These are phyloP conservation scores for Felis catus DNA, from an alignment of 2,113 vertebrate species.

Conservation along the genomic window DNA sequence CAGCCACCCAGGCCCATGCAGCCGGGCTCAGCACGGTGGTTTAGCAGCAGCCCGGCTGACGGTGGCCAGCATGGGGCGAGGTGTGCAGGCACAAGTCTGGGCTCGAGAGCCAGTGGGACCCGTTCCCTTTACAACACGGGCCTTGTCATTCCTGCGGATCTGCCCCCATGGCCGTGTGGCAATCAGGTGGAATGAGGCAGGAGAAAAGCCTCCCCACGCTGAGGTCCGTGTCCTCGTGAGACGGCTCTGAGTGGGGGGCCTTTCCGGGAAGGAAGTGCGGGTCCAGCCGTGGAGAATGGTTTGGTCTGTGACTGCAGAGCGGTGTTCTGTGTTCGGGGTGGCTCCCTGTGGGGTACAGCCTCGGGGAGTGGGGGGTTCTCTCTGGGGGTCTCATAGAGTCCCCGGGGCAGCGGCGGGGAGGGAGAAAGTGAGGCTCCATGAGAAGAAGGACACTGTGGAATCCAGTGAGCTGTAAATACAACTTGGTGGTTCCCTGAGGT, in stretches of 20 bases:
- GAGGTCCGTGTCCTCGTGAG: neutral
- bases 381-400: neutral
- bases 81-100: neutral
- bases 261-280: neutral
- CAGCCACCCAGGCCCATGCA: fast-evolving
- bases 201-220: neutral
- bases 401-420: neutral
- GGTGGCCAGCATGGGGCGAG: neutral
- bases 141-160: fast-evolving
- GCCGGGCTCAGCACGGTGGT: too few relatives aligned
- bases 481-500: neutral
- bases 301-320: neutral
- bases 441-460: neutral
- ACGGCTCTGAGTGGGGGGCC: neutral
- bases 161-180: neutral
- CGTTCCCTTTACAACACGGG: neutral
- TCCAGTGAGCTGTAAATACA: neutral
- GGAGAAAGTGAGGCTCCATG: too few relatives aligned
- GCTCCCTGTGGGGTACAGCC: neutral
- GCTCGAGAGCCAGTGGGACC: too few relatives aligned
- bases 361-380: too few relatives aligned
- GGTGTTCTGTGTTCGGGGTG: neutral
- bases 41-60: neutral
- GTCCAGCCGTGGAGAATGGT: neutral
- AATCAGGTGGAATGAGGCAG: neutral